These are phyloP conservation scores for Acipenser oxyrinchus DNA, from an alignment of 2,797 vertebrate species.

Conservation along the genomic window DNA sequence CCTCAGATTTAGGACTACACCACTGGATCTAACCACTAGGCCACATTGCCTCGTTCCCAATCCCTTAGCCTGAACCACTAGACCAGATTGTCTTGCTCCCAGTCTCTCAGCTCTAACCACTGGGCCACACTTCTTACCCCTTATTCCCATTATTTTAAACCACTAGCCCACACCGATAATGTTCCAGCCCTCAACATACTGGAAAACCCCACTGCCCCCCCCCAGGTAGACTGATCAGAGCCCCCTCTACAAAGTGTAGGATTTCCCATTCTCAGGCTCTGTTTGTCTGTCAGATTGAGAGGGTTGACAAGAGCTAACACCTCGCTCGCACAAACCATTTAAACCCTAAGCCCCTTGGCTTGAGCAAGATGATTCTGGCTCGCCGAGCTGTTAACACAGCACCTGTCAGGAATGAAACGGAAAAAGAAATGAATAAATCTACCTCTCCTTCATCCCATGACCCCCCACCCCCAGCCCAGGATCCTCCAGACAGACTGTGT, in stretches of 20 bases:
- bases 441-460: slow-evolving; percentile 16
- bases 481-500: slow-evolving; percentile 20
- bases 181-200: too few species aligned
- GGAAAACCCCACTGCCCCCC: slow-evolving; percentile 3
- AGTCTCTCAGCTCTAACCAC: too few species aligned
- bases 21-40: too few species aligned
- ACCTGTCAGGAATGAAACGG: slow-evolving; percentile 41
- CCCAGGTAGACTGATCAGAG: slow-evolving; percentile 1
- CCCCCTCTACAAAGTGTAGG: slow-evolving; percentile 22
- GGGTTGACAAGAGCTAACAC: slow-evolving; percentile 55
- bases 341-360: slow-evolving; percentile 51
- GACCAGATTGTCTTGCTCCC: too few species aligned
- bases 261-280: slow-evolving; percentile 35
- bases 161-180: not conserved
- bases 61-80: too few species aligned
- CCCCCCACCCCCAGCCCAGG: slow-evolving; percentile 10
- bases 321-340: slow-evolving; percentile 53
- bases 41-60: too few species aligned
- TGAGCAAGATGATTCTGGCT: slow-evolving; percentile 35
- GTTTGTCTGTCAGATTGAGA: slow-evolving; percentile 45
- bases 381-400: slow-evolving; percentile 34
- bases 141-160: not conserved
- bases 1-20: too few species aligned
- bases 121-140: too few species aligned
- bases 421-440: slow-evolving; percentile 55